Evolutionary conservation across 2,113 vertebrate genomes (phyloP).

Genomic region (Cyphomyrus discorhynchus): DNA sequence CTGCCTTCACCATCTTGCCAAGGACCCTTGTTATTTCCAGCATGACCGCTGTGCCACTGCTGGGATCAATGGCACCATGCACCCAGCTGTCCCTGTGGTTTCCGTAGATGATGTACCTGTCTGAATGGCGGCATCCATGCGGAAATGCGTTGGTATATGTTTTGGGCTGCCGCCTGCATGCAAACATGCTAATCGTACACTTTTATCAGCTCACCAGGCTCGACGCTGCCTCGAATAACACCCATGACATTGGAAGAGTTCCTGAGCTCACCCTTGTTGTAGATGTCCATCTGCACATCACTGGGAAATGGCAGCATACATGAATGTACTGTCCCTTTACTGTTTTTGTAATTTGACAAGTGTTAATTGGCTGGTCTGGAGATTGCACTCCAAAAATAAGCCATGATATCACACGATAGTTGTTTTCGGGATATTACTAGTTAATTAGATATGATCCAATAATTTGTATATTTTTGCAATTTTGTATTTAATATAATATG

Average conservation of each 20-base stretch:
- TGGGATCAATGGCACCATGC: constrained; percentile 79
- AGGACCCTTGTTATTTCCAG: constrained; percentile 72
- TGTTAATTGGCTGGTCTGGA: neutral
- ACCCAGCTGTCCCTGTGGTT: constrained; percentile 91
- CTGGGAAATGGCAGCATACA: constrained; percentile 40
- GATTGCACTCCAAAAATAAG: neutral
- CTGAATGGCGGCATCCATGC: constrained; percentile 39
- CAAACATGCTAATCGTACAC: neutral
- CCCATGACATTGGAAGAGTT: constrained; percentile 79
- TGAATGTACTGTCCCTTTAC: neutral
- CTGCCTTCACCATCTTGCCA: constrained; percentile 71
- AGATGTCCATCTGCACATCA: constrained; percentile 67
- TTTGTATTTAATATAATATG: neutral
- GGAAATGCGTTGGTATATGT: neutral
- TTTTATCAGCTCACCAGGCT: constrained; percentile 66
- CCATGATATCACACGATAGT: neutral
- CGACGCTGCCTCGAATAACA: constrained; percentile 73
- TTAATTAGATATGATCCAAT: neutral
- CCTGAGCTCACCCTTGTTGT: constrained; percentile 54
- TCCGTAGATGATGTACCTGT: constrained; percentile 80
- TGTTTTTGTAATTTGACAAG: neutral
- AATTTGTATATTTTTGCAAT: neutral
- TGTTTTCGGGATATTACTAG: neutral
- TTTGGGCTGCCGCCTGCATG: neutral
- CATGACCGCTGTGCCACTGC: constrained; percentile 79